Conservation (phyloP, 2,888 invertebrate genomes). For the Mesorhabditis sp. region DNA sequence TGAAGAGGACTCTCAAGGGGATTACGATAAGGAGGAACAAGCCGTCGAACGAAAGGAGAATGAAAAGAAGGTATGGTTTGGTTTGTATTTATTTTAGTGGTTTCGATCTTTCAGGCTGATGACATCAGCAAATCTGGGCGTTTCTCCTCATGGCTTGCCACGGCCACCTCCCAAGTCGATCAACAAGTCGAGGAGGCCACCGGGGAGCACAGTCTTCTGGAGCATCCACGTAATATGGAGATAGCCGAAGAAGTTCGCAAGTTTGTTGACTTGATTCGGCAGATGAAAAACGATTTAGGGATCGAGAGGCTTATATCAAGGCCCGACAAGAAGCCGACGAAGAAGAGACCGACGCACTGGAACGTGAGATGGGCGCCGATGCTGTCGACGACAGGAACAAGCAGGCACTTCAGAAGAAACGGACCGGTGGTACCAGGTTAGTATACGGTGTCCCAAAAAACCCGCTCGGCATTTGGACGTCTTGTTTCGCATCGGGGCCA, state of each 20-base stretch:
- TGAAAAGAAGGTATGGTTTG: conserved; percentile 17
- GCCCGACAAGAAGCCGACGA: conserved; percentile 17
- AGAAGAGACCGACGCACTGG: conserved; percentile 10
- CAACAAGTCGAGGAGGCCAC: conserved; percentile 25
- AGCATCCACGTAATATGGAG: conserved; percentile 19
- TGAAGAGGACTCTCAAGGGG: conserved; percentile 12
- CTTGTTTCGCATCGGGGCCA: no score
- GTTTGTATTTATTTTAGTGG: neutral
- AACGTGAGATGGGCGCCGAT: neutral
- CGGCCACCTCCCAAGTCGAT: conserved; percentile 41
- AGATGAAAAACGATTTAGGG: neutral
- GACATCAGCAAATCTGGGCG: conserved; percentile 34
- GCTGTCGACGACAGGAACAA: neutral
- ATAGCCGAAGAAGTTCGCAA: conserved; percentile 13
- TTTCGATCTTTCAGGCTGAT: conserved; percentile 16
- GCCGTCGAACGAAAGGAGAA: conserved; percentile 19
- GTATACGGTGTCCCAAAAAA: neutral
- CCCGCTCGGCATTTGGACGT: no score
- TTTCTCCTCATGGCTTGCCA: conserved; percentile 48
- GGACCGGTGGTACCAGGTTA: neutral
- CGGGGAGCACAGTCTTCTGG: conserved; percentile 25
- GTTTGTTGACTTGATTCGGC: conserved; percentile 10
- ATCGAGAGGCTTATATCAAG: conserved; percentile 16
- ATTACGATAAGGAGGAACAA: conserved; percentile 19
- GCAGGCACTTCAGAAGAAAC: neutral